Conservation (phyloP, 2,888 invertebrate species). For the Alviniconcha strummeri region DNA sequence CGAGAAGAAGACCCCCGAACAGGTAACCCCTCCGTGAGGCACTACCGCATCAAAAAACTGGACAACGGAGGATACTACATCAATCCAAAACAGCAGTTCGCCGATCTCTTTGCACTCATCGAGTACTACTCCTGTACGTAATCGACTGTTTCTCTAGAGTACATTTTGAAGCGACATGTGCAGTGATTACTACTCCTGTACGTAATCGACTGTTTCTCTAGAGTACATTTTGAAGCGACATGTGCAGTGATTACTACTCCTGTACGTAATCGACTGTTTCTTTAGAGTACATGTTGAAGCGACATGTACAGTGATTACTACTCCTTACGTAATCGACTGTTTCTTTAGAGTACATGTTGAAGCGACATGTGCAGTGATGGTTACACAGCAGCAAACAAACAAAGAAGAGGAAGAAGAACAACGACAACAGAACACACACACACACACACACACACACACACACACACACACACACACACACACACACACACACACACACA, state of each 20-base stretch:
- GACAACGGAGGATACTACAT: constrained; percentile 95
- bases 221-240: too few relatives aligned
- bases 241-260: constrained; percentile 88
- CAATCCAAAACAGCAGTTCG: constrained; percentile 96
- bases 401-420: too few relatives aligned
- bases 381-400: too few relatives aligned
- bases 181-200: constrained; percentile 84
- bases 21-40: constrained; percentile 92
- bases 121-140: constrained; percentile 82
- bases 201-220: too few relatives aligned
- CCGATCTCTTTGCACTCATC: constrained; percentile 92
- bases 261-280: not conserved
- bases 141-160: too few relatives aligned
- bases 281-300: too few relatives aligned
- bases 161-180: too few relatives aligned
- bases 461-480: not conserved
- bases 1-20: constrained; percentile 95
- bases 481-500: not conserved
- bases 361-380: too few relatives aligned
- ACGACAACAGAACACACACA: not conserved
- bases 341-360: too few relatives aligned
- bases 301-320: constrained; percentile 87
- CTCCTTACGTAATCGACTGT: constrained; percentile 41
- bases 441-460: not conserved
- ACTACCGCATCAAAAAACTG: constrained; percentile 97